Evolutionary conservation across 2,797 vertebrate species (phyloP), one percentile per base, ranked within the genome.

Genomic region (Brotogeris chrysoptera): DNA sequence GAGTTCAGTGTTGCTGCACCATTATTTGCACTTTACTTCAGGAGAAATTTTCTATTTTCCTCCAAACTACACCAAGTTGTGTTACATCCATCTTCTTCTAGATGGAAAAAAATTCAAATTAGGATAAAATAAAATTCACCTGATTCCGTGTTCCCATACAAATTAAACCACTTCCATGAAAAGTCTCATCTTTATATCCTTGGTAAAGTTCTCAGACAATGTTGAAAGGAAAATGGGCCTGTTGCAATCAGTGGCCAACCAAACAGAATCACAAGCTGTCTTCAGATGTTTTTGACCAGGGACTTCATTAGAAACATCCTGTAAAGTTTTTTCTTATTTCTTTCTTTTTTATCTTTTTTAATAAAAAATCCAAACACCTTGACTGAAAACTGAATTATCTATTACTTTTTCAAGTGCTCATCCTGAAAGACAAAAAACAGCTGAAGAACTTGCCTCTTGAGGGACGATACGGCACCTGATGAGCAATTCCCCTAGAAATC

Each of bases 291-390:
- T 55, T 88, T 74, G 16, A 36, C 2, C 9, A 2, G 3, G 5
- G 27, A 28, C 25, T 60, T 66, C 5, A 49, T 65, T 59, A 70
- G 19, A 86, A 70, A 46, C 3, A 69, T 25, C 7, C 2, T n/a
- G 11, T 23, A 30, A 68, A 19, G 0, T 13, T 34, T 59, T 59
- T 55, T 44, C 1, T 12, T 44, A 0, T 9, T 7, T 17, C 14
- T 27, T n/a, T 47, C 61, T 6, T 34, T 25, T 23, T 9, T 25
- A 10, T 44, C 21, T 20, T 47, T 13, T 21, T 16, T 66, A 38
- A 49, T 1, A 18, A 82, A 70, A 43, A 36, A 52, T 14, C 2
- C 57, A 73, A 71, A 34, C 36, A 5, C 1, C 3, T 52, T 30
- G 15, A 16, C 25, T n/a, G 9, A 80, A 66, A 80, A 64, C 14